Conservation (phyloP, 2,888 invertebrate species). For the Cecidostiba fungosa region DNA sequence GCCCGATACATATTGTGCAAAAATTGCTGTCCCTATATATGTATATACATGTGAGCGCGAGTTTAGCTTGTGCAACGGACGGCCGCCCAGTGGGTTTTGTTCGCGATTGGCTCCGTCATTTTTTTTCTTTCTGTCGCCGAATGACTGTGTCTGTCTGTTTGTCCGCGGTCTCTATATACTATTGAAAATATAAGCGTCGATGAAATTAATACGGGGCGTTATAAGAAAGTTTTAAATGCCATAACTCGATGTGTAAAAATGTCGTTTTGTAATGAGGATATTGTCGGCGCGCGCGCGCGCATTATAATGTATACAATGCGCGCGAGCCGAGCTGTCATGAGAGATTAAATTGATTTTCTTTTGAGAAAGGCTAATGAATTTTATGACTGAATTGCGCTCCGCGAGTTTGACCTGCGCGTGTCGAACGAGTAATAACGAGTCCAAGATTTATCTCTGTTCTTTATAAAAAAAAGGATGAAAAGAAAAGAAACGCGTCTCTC, state of each 20-base stretch:
- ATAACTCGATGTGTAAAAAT: neutral
- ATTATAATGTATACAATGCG: neutral
- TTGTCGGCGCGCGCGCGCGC: neutral
- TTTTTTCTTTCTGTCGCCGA: conserved; percentile 23
- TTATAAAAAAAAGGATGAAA: neutral
- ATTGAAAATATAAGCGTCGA: neutral
- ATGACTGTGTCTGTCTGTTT: neutral
- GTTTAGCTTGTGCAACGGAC: conserved; percentile 9
- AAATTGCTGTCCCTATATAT: conserved; percentile 33
- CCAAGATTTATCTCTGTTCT: neutral
- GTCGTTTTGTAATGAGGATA: neutral
- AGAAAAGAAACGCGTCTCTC: neutral
- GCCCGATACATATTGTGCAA: conserved; percentile 57
- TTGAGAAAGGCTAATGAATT: conserved; percentile 14
- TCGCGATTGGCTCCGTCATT: neutral
- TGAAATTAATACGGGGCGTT: conserved; percentile 30
- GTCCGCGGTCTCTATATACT: neutral
- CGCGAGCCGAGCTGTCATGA: neutral
- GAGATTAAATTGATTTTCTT: conserved; percentile 9
- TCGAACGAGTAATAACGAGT: neutral
- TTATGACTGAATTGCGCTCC: neutral
- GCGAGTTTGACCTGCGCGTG: neutral
- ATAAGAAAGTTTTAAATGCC: neutral
- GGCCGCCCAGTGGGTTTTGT: neutral
- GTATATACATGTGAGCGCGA: neutral